These are phyloP conservation scores for Brachionus sp. DNA, from an alignment of 1,140 invertebrate species.

Conservation along the genomic window DNA sequence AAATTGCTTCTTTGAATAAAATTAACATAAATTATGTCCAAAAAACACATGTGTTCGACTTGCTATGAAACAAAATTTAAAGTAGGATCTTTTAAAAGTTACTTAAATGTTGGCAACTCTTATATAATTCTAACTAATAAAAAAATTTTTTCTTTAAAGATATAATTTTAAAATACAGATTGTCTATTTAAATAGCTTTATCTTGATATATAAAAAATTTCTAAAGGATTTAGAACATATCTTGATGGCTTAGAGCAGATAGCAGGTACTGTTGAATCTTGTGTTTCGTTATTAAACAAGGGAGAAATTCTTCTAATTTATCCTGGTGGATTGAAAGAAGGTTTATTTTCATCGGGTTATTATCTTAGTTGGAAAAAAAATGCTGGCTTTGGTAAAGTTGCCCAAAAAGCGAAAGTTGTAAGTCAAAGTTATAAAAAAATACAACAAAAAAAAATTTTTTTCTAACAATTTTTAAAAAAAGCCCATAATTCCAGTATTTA, in stretches of 20 bases:
- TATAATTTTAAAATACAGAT: too few relatives aligned
- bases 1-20: too few relatives aligned
- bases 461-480: neutral
- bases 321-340: neutral
- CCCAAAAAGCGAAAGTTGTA: neutral
- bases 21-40: too few relatives aligned
- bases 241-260: neutral
- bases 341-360: neutral
- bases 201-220: neutral
- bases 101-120: too few relatives aligned
- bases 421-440: neutral
- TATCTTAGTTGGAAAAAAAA: neutral
- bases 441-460: neutral
- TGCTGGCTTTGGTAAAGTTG: slow-evolving; percentile 4
- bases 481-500: slow-evolving; percentile 8
- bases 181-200: neutral
- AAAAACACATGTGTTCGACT: too few relatives aligned
- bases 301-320: slow-evolving; percentile 1
- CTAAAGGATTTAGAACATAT: neutral
- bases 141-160: too few relatives aligned
- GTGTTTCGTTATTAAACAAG: neutral
- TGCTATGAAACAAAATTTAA: too few relatives aligned
- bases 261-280: neutral
- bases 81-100: too few relatives aligned
- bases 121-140: too few relatives aligned